phyloP scores from a whole-genome alignment of 2,888 invertebrate species.

The Empis livida region DNA sequence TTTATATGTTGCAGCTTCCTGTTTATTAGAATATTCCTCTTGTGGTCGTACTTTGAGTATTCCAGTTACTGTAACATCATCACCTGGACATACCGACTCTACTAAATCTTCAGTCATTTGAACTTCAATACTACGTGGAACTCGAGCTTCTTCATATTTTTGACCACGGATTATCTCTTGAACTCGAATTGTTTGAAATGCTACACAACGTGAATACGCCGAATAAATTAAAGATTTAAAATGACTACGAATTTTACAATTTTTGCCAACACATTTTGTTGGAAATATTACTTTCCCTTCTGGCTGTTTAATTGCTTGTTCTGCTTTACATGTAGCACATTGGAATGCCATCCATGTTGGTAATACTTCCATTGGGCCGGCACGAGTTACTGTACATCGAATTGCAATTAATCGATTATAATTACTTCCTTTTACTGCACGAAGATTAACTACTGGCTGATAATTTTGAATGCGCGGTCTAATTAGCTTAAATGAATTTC shows the following conservation, averaged over 20 bases:
- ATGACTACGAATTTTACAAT: constrained; percentile 45
- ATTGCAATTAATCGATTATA: constrained; percentile 61
- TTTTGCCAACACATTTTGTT: constrained; percentile 38
- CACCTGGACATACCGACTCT: constrained; percentile 73
- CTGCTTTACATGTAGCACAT: constrained; percentile 52
- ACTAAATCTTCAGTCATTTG: constrained; percentile 75
- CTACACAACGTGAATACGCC: constrained; percentile 56
- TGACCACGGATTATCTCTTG: constrained; percentile 49
- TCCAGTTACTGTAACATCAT: constrained; percentile 76
- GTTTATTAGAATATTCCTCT: constrained; percentile 27
- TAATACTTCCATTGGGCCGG: constrained; percentile 58
- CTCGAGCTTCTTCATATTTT: constrained; percentile 49
- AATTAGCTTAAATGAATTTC: constrained; percentile 35
- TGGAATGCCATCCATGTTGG: constrained; percentile 67
- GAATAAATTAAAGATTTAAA: constrained; percentile 53
- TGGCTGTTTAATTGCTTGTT: constrained; percentile 51
- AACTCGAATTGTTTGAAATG: constrained; percentile 68
- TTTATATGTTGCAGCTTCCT: constrained; percentile 47
- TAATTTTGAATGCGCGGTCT: constrained; percentile 35
- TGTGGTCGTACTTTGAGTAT: constrained; percentile 56
- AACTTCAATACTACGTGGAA: constrained; percentile 72
- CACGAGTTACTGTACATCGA: constrained; percentile 73
- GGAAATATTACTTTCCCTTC: constrained; percentile 33
- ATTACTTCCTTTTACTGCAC: no score
- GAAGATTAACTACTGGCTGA: constrained; percentile 39